Evolutionary conservation across 2,113 vertebrate genomes (phyloP), one percentile per base, ranked within the genome.

Genomic region (Lophochroa leadbeateri): DNA sequence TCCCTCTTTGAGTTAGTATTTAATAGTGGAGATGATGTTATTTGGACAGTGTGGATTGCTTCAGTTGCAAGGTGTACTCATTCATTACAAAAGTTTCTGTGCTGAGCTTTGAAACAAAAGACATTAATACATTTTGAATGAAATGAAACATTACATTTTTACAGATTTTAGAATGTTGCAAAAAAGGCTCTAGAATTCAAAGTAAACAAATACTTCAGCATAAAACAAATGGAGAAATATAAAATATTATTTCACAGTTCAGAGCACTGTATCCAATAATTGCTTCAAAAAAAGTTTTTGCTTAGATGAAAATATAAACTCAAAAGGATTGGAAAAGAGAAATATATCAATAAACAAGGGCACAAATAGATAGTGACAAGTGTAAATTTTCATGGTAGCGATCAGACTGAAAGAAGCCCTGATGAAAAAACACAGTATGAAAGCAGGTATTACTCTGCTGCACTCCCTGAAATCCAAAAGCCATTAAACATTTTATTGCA

Each of bases 201-300:
- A 92, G 20, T 64, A 92, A 92, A 82, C 65, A 87, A 90, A 88
- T 70, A 44, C 4, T 76, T 61, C 41, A 43, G 41, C 41, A 69
- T 69, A 87, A 95, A 93, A 23, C 33, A 87, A 88, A 92, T 63
- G 27, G 84, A 94, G 52, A 70, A 72, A 64, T 35, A 87, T 35
- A 89, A 95, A 93, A 64, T 74, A 93, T 28, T 81, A 92, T 88
- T 96, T 94, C 60, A 75, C 76, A 64, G 50, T 78, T 93, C 76
- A 93, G 29, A 90, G 31, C 50, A 43, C 64, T 88, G 55, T 83
- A 94, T 81, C 41, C 10, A 80, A 83, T 81, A 88, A 83, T 74
- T 75, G 33, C 39, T 93, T 88, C 35, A 20, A 83, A 90, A 90
- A 70, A 61, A 23, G 9, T 5, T n/a, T 76, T 61, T 33, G 2